A percentile compares a stretch with the other conserved stretches of the same genome.
Conservation (phyloP, 1,140 invertebrate genomes). For the Tetraneura akinire region DNA sequence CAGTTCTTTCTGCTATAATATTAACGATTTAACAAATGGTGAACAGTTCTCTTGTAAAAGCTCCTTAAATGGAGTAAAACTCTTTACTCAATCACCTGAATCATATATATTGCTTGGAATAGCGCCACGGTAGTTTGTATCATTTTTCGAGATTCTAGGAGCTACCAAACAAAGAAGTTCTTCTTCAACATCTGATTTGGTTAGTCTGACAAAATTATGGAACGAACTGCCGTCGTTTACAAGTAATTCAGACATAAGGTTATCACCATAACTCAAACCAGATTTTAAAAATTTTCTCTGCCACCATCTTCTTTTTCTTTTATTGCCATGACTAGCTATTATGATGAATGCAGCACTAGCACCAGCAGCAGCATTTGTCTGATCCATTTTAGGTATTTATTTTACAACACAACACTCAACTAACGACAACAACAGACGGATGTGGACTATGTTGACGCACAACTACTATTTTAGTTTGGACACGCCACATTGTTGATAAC, state of each 20-base stretch:
- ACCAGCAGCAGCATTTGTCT: not conserved
- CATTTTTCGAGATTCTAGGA: too few relatives aligned
- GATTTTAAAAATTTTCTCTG: not conserved
- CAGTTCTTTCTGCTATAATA: not conserved
- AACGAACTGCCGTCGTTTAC: too few relatives aligned
- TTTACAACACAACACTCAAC: not conserved
- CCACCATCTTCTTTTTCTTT: not conserved
- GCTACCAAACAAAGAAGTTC: too few relatives aligned
- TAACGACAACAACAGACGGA: not conserved
- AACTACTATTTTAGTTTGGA: not conserved
- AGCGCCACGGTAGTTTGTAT: too few relatives aligned
- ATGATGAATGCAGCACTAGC: not conserved
- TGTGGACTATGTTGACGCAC: not conserved
- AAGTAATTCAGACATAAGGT: not conserved
- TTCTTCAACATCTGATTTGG: too few relatives aligned
- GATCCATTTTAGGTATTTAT: not conserved
- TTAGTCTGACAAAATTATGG: too few relatives aligned
- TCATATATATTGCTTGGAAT: not conserved
- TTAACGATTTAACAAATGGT: not conserved
- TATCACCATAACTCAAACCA: not conserved
- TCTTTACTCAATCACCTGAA: not conserved
- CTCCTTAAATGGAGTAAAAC: not conserved
- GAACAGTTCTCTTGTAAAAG: conserved; percentile 5
- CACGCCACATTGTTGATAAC: conserved; percentile 10
- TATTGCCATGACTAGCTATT: not conserved